Evolutionary conservation across 2,113 vertebrate species (phyloP).

Genomic region (Scatophagus argus): DNA sequence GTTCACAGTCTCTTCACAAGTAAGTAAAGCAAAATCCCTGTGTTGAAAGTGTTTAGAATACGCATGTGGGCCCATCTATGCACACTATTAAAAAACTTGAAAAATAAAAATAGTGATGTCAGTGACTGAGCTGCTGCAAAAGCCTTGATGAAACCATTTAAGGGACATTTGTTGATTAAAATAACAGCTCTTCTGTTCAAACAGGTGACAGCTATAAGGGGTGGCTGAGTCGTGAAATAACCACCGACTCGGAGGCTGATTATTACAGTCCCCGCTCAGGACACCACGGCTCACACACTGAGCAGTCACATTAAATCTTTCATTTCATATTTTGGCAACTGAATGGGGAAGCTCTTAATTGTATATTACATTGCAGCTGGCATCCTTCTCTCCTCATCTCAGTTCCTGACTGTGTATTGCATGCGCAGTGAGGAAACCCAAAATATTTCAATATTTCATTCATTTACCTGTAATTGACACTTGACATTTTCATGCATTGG

Average conservation of each 20-base stretch:
- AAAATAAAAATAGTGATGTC: conserved; percentile 21
- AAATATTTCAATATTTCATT: conserved; percentile 51
- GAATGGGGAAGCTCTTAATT: conserved; percentile 63
- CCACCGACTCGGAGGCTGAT: conserved; percentile 23
- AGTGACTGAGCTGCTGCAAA: conserved; percentile 7
- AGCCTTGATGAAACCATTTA: neutral
- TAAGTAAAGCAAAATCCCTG: no score
- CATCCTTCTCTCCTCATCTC: conserved; percentile 43
- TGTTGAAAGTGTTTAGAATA: neutral
- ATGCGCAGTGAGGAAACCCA: conserved; percentile 10
- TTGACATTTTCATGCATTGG: conserved; percentile 56
- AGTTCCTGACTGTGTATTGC: conserved; percentile 29
- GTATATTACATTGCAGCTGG: conserved; percentile 73
- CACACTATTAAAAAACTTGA: neutral
- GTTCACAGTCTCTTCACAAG: neutral
- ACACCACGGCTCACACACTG: conserved; percentile 33
- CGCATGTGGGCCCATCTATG: neutral
- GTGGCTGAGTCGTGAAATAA: conserved; percentile 17
- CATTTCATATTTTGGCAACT: conserved; percentile 71
- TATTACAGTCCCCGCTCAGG: conserved; percentile 26
- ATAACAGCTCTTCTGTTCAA: conserved; percentile 13
- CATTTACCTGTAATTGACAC: conserved; percentile 66
- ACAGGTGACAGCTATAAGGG: conserved; percentile 29
- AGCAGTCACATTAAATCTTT: conserved; percentile 62
- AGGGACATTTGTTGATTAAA: conserved; percentile 33